Conservation (phyloP, 2,888 invertebrate species). For the Gortyna flavago region DNA sequence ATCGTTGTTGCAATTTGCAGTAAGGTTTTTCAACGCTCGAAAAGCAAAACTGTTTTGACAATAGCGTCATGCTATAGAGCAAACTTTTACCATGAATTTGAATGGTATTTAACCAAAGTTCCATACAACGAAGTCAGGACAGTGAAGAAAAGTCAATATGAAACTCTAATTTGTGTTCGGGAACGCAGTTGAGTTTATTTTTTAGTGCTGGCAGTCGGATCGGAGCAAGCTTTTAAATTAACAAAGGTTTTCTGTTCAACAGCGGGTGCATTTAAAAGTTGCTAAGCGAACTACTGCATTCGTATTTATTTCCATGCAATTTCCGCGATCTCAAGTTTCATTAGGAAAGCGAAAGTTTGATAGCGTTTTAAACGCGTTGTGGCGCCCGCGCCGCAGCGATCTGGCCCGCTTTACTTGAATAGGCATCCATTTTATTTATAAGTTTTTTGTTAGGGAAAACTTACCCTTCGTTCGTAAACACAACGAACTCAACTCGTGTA, state of each 20-base stretch:
- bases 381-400: slow-evolving; percentile 66
- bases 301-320: slow-evolving; percentile 85
- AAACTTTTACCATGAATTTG: slow-evolving; percentile 40
- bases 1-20: slow-evolving; percentile 37
- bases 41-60: slow-evolving; percentile 26
- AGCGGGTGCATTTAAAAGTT: slow-evolving; percentile 83
- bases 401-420: slow-evolving; percentile 68
- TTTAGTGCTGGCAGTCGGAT: slow-evolving; percentile 71
- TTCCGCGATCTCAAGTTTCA: slow-evolving; percentile 82
- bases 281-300: slow-evolving; percentile 78
- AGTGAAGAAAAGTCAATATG: slow-evolving; percentile 66
- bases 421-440: slow-evolving; percentile 69
- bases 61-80: slow-evolving; percentile 18
- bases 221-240: slow-evolving; percentile 81
- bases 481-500: slow-evolving; percentile 42
- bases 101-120: slow-evolving; percentile 64
- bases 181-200: slow-evolving; percentile 70
- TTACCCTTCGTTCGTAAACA: slow-evolving; percentile 54
- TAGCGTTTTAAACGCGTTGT: slow-evolving; percentile 71
- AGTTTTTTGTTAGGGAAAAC: slow-evolving; percentile 69
- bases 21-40: slow-evolving; percentile 24
- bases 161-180: slow-evolving; percentile 70
- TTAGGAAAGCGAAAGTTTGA: slow-evolving; percentile 82
- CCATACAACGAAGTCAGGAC: slow-evolving; percentile 60
- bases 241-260: slow-evolving; percentile 82